A percentile compares a stretch with the other conserved stretches of the same genome.
phyloP scores from a whole-genome alignment of 2,113 vertebrate species.

The Copsychus sechellarum region DNA sequence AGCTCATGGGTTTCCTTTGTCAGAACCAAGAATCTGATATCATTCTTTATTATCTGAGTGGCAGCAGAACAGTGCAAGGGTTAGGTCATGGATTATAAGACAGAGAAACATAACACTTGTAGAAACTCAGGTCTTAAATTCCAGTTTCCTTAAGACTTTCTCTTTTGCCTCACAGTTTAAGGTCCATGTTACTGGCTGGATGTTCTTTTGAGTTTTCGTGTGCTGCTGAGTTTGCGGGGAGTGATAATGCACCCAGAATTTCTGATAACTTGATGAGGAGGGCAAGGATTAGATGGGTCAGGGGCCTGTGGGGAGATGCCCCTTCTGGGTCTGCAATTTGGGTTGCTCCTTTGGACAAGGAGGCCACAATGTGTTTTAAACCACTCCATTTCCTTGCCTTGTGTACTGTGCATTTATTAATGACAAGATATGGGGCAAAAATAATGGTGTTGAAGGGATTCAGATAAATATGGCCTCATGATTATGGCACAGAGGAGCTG shows the following conservation, averaged over 20 bases:
- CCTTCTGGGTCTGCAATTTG: constrained; percentile 15
- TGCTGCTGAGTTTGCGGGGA: accelerated
- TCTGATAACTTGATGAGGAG: not conserved
- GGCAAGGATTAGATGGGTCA: not conserved
- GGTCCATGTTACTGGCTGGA: accelerated
- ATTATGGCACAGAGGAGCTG: not conserved
- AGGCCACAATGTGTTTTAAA: constrained; percentile 36
- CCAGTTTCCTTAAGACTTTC: not conserved
- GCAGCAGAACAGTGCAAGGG: not conserved
- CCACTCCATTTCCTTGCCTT: constrained; percentile 33
- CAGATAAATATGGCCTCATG: not conserved
- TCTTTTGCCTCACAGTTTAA: not conserved
- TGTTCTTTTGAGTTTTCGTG: not conserved
- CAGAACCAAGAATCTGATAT: not conserved
- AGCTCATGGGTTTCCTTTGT: not conserved
- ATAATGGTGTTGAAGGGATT: not conserved
- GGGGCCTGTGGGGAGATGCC: not conserved
- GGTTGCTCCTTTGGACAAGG: constrained; percentile 33
- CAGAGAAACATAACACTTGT: not conserved
- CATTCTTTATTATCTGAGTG: not conserved
- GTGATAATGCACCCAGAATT: not conserved
- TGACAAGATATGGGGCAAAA: constrained; percentile 31
- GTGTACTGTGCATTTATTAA: constrained; percentile 40
- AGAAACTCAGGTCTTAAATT: not conserved
- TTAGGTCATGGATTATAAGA: not conserved